Base-by-base conservation (phyloP, 2,888 invertebrate species). In the Eristalinus aeneus region DNA sequence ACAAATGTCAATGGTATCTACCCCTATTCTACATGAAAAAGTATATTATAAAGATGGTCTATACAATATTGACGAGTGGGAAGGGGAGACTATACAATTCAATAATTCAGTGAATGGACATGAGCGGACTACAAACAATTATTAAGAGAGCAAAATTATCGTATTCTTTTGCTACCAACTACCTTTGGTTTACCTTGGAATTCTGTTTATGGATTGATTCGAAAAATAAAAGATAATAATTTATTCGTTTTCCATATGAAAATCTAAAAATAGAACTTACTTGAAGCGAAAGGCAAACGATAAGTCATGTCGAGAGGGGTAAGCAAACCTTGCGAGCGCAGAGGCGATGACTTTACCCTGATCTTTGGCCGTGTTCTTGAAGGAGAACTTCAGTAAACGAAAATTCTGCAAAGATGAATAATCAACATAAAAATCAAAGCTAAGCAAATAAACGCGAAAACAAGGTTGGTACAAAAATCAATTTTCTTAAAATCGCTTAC, bases 221-320 rank as follows among this genome's bases (percentile, higher is more conserved):
- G 22, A 64, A 58, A 72, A 46, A 65, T 36, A 46, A 60, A 23
- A 58, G 65, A 2, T 9, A n/a, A 58, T 36, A 23, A 39, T 46
- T 56, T 39, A 60, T 71, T 61, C 56, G 2, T 9, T 61, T 16
- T 12, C 5, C 39, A 56, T 27, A 34, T 16, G 32, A 12, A 65
- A 32, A 31, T 36, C 22, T n/a, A 75, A 63, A 23, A 78, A 73
- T 23, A 46, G 16, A 68, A 88, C 92, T 93, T 88, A 95, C 96
- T 97, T 94, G 93, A 95, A 97, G 91, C 97, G 97, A 92, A 97
- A 98, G 6, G 97, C 97, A 93, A 98, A 98, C 77, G 98, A 94
- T 56, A 97, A 93, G 90, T 96, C 95, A 91, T 97, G 97, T 36
- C 96, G 94, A 89, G 96, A 96, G 3, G 97, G 98, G 92, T 96